phyloP scores from a whole-genome alignment of 2,888 invertebrate species.

The Microctonus brassicae region DNA sequence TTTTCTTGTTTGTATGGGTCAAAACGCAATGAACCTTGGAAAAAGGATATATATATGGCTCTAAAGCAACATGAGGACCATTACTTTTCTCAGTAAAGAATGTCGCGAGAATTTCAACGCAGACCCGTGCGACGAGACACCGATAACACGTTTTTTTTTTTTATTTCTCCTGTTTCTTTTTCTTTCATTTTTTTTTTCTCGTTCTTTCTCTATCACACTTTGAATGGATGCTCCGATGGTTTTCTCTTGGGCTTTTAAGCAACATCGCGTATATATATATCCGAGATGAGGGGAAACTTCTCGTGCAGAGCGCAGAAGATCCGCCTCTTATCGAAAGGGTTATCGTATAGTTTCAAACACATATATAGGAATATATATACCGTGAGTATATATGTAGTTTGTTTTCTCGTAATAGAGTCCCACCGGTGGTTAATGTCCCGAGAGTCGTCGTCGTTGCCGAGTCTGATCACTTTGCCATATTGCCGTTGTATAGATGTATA shows the following conservation, averaged over 20 bases:
- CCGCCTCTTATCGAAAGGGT: constrained; percentile 30
- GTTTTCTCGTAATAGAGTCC: constrained; percentile 31
- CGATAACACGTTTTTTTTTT: constrained; percentile 5
- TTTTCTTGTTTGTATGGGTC: not conserved
- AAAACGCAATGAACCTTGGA: not conserved
- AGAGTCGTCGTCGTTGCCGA: constrained; percentile 6
- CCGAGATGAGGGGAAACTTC: constrained; percentile 7
- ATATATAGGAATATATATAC: not conserved
- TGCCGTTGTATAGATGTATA: constrained; percentile 6
- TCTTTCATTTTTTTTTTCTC: not conserved
- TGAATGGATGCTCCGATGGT: constrained; percentile 14
- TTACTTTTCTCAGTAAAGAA: constrained; percentile 13
- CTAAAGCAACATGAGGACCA: constrained; percentile 2
- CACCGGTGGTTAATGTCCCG: constrained; percentile 31
- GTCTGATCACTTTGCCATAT: constrained; percentile 19
- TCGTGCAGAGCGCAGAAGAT: constrained; percentile 14
- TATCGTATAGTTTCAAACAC: constrained; percentile 23
- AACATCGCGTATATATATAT: constrained; percentile 4
- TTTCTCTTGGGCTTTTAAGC: constrained; percentile 27
- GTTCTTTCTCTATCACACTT: not conserved
- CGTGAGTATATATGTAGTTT: not conserved
- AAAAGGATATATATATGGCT: constrained; percentile 18
- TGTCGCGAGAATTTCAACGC: constrained; percentile 22
- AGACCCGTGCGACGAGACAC: constrained; percentile 4
- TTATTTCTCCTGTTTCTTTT: not conserved